These are phyloP conservation scores for Chrysolina haemoptera DNA, from an alignment of 2,888 invertebrate genomes.

Conservation along the genomic window DNA sequence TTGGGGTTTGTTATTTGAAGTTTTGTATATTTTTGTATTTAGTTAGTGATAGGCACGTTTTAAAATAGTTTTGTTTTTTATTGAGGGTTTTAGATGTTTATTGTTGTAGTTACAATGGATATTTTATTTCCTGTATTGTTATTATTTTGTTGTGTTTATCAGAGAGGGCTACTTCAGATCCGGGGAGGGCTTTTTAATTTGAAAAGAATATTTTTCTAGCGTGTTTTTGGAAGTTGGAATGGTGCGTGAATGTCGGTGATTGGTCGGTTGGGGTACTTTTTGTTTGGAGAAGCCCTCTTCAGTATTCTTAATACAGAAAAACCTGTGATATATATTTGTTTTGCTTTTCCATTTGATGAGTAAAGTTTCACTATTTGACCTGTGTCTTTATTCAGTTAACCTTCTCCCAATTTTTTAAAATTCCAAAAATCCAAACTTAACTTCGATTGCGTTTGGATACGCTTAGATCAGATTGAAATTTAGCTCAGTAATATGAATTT, in stretches of 20 bases:
- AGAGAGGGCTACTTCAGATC: conserved; percentile 29
- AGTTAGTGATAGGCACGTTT: conserved; percentile 35
- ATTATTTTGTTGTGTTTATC: conserved; percentile 39
- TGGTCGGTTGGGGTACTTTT: not conserved
- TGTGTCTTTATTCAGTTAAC: conserved; percentile 8
- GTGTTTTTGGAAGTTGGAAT: conserved; percentile 11
- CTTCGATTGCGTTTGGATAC: no score
- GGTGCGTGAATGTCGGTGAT: conserved; percentile 16
- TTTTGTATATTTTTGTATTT: conserved; percentile 45
- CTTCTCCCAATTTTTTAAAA: no score
- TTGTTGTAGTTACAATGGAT: conserved; percentile 35
- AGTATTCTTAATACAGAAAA: conserved; percentile 59
- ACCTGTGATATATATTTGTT: conserved; percentile 68
- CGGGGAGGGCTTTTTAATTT: not conserved
- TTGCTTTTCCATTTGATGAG: conserved; percentile 59
- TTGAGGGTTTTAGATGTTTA: conserved; percentile 42
- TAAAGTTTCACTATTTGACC: conserved; percentile 38
- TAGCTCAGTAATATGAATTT: no score
- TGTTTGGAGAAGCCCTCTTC: conserved; percentile 38
- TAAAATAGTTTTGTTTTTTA: conserved; percentile 36
- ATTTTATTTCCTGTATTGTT: conserved; percentile 41
- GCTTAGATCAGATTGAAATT: no score
- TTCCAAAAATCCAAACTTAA: no score
- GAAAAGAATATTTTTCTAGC: conserved; percentile 12
- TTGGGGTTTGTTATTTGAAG: conserved; percentile 34